Evolutionary conservation across 1,140 invertebrate species (phyloP).

Genomic region (Anastrepha obliqua): DNA sequence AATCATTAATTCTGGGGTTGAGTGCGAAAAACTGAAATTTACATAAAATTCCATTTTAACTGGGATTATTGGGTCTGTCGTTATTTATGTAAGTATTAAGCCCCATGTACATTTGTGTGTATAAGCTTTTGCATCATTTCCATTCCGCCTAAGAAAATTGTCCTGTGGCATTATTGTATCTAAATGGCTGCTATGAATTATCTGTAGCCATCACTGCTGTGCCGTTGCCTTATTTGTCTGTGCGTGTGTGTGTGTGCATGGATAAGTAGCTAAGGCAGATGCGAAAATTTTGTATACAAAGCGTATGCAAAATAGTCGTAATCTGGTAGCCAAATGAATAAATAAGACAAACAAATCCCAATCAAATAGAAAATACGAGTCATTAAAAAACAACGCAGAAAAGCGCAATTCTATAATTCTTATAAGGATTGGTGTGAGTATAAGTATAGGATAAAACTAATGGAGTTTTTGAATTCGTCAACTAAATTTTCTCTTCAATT

Average conservation of each 20-base stretch:
- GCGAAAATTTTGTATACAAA: background rate
- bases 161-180: conserved; percentile 35
- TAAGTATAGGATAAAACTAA: too few species aligned
- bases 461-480: too few species aligned
- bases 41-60: conserved; percentile 28
- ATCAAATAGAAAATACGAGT: conserved; percentile 16
- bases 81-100: background rate
- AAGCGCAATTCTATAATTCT: too few species aligned
- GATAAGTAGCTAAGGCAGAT: too few species aligned
- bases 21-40: background rate
- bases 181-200: conserved; percentile 11
- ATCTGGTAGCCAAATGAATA: conserved; percentile 38
- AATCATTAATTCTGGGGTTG: background rate
- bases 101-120: background rate
- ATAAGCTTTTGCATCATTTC: background rate
- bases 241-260: too few species aligned
- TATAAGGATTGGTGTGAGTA: too few species aligned
- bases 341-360: conserved; percentile 40
- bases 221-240: too few species aligned
- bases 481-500: too few species aligned
- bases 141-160: background rate
- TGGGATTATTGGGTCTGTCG: conserved; percentile 6
- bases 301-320: conserved; percentile 21
- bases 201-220: background rate
- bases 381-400: background rate